Evolutionary conservation across 2,888 invertebrate species (phyloP), one percentile per base, ranked within the genome.

Genomic region (Hyles lineata): DNA sequence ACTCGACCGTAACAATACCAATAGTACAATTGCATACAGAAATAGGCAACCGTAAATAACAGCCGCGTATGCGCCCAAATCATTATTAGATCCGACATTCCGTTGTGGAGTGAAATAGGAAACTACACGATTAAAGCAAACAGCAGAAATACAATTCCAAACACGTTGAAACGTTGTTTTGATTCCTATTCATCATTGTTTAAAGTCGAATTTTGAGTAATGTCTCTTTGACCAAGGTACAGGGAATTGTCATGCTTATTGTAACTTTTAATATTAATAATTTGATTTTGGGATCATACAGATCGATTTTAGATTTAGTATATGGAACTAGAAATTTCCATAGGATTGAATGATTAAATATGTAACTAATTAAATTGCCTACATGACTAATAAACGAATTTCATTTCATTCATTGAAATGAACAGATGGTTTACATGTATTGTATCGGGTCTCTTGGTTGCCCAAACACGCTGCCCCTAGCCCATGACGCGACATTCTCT

Each of bases 41-140:
- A 43, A 67, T 23, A 43, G 63, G 21, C 11, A 23, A 21, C 43
- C 23, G 43, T 21, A 67, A 67, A 35, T 67, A 67, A 62, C 35
- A n/a, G 9, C 11, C 63, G 21, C 43, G 23, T 43, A 8, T 43
- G 21, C 43, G 43, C 15, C 43, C 63, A 17, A 67, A 43, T 43
- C 63, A 21, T 67, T 43, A 67, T 67, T 62, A 62, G 15, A 61
- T 19, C n/a, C 15, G 17, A 43, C 63, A 67, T 67, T 67, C 43
- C 63, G 43, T 21, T 67, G 63, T 21, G 23, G 43, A 15, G 43
- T 43, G 50, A 67, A 67, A 21, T 67, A 5, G 63, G 63, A 23
- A 67, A 15, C 43, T n/a, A 63, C 32, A n/a, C 3, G 63, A 35
- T 63, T 32, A 63, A 63, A 63, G 35, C 35, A 63, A 63, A 61